Base-by-base conservation (phyloP, 2,888 invertebrate genomes). In the Archips xylosteana region DNA sequence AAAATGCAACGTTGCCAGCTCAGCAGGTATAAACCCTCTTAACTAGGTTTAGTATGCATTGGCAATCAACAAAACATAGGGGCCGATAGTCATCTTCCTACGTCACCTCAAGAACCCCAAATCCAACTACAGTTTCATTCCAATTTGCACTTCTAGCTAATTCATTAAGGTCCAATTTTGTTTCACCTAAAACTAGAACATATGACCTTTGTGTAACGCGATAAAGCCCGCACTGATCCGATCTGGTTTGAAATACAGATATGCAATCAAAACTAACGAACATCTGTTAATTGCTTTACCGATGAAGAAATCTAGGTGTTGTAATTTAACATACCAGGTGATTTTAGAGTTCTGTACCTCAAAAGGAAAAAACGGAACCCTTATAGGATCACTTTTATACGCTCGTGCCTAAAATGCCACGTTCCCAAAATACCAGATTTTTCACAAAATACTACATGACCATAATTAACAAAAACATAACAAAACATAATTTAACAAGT, bases 181-280 rank as follows among this genome's bases (percentile, higher is more conserved):
- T 12, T 57, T 57, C 12, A 3, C 12, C 32, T 23, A 2, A 32
- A 34, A 2, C 2, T 32, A 12, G 12, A 12, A 32, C 5, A 2
- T 57, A 32, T 3, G 23, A 32, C 12, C 32, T 32, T 32, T 57
- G 32, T 12, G 10, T 32, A 12, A n/a, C 0, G n/a, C 13, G 60
- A 60, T 36, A 13, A 32, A 13, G 60, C 60, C 36, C 60, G 60
- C 60, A 60, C 36, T 8, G 51, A 60, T 57, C 36, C 60, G 34
- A 60, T 36, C 60, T 2, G n/a, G 5, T 8, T 39, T 60, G 36
- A 60, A 60, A 60, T n/a, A 60, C n/a, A 60, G 60, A 60, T 60
- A 60, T 60, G 60, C 36, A 60, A 60, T 60, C 34, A 60, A 60
- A 60, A 34, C 36, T 60, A 36, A 12, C 34, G 3, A 36, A 36